These are phyloP conservation scores for Amazona vittata DNA, from an alignment of 2,113 vertebrate species.

Conservation along the genomic window DNA sequence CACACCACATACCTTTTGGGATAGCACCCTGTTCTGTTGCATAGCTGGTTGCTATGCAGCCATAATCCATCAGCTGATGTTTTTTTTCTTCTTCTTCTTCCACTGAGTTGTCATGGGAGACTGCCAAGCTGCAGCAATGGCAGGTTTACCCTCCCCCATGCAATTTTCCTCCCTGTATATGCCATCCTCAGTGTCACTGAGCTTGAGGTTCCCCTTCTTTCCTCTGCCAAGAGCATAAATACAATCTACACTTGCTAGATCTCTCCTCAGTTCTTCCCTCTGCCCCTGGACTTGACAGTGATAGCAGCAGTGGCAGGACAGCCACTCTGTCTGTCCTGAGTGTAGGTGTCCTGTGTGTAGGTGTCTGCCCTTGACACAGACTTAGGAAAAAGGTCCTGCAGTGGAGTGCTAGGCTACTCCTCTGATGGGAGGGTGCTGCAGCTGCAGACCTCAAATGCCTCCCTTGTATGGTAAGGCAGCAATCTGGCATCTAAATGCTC, in stretches of 20 bases:
- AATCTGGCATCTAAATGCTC: neutral
- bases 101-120: neutral
- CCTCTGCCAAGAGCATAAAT: neutral
- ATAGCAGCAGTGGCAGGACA: neutral
- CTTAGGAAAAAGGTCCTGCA: neutral
- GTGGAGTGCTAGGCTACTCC: fast-evolving
- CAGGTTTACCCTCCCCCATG: neutral
- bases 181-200: neutral
- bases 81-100: neutral
- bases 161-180: neutral
- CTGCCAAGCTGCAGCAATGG: neutral
- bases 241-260: neutral
- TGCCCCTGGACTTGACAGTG: neutral
- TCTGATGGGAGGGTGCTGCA: neutral
- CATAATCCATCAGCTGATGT: neutral
- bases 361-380: neutral
- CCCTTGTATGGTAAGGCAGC: neutral
- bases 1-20: neutral
- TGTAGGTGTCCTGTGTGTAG: neutral
- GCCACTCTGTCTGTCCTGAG: neutral
- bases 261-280: neutral
- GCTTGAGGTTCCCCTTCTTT: neutral
- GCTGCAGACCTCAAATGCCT: neutral
- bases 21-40: neutral
- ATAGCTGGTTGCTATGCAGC: neutral